These are phyloP conservation scores for Sphinx pinastri DNA, from an alignment of 2,888 invertebrate genomes.

Conservation along the genomic window DNA sequence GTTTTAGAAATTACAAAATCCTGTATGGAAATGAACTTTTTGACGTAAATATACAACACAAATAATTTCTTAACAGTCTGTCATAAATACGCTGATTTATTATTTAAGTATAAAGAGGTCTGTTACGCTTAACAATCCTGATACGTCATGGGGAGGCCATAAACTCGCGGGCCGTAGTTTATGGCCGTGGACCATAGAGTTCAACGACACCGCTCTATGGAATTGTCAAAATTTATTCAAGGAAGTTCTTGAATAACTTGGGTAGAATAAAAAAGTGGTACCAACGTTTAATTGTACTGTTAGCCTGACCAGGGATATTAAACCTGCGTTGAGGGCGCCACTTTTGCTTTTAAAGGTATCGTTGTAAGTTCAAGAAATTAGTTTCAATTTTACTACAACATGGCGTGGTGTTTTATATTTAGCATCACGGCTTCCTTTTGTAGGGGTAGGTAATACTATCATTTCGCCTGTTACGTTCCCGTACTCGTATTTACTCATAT, in stretches of 20 bases:
- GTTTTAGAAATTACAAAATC: too few species aligned
- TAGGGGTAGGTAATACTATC: too few species aligned
- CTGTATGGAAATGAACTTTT: too few species aligned
- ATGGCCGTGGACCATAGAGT: conserved; percentile 4
- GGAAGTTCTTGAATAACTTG: conserved; percentile 3
- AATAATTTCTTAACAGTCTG: background rate
- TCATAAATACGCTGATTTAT: conserved; percentile 16
- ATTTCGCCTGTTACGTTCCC: too few species aligned
- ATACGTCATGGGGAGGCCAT: conserved; percentile 15
- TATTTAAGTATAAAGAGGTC: conserved; percentile 7
- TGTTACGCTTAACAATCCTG: conserved; percentile 23
- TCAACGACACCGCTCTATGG: conserved; percentile 7
- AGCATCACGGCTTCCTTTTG: too few species aligned
- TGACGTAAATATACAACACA: too few species aligned
- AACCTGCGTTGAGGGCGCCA: too few species aligned
- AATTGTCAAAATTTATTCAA: conserved; percentile 24
- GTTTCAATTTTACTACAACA: too few species aligned
- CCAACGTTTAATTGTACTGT: background rate
- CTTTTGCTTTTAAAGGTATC: too few species aligned
- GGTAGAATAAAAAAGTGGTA: background rate
- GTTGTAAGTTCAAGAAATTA: too few species aligned
- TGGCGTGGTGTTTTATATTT: too few species aligned
- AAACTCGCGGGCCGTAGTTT: conserved; percentile 18
- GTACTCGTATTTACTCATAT: too few species aligned
- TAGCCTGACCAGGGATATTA: background rate